A percentile compares a stretch with the other conserved stretches of the same genome.
Conservation (phyloP, 2,888 invertebrate genomes). For the Dioctria rufipes region DNA sequence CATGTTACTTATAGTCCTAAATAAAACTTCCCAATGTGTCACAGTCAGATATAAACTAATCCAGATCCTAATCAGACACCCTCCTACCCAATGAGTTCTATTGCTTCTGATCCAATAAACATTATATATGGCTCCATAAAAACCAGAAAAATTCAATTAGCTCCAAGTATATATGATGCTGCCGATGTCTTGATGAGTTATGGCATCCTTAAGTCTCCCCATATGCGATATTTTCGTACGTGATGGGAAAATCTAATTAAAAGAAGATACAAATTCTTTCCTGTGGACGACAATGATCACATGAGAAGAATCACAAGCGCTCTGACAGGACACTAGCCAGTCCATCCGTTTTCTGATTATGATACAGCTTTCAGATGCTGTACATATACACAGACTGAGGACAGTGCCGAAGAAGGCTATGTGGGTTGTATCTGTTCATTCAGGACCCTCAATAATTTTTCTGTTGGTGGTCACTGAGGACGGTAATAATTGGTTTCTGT, state of each 20-base stretch:
- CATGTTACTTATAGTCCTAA: too few species aligned
- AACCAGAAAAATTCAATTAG: constrained; percentile 50
- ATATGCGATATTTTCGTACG: constrained; percentile 54
- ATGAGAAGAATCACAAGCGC: constrained; percentile 16
- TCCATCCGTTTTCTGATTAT: not conserved
- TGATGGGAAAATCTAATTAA: constrained; percentile 61
- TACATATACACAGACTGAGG: not conserved
- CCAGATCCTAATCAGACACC: constrained; percentile 30
- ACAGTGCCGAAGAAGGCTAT: not conserved
- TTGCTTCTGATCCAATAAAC: constrained; percentile 35
- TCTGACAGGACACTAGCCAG: not conserved
- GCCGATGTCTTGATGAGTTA: constrained; percentile 39
- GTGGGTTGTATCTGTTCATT: not conserved
- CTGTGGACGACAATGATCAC: constrained; percentile 27
- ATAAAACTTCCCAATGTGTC: too few species aligned
- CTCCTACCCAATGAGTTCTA: constrained; percentile 22
- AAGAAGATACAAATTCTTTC: constrained; percentile 57
- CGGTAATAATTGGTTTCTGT: constrained; percentile 48
- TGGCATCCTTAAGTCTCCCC: constrained; percentile 2
- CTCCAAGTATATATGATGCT: constrained; percentile 27
- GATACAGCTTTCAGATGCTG: not conserved
- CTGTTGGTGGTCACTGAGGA: constrained; percentile 46
- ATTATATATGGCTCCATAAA: constrained; percentile 44
- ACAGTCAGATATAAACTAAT: not conserved
- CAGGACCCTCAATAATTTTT: constrained; percentile 46